A percentile compares a stretch with the other conserved stretches of the same genome.
These are phyloP conservation scores for Caranx melampygus DNA, from an alignment of 2,113 vertebrate species.

Conservation along the genomic window DNA sequence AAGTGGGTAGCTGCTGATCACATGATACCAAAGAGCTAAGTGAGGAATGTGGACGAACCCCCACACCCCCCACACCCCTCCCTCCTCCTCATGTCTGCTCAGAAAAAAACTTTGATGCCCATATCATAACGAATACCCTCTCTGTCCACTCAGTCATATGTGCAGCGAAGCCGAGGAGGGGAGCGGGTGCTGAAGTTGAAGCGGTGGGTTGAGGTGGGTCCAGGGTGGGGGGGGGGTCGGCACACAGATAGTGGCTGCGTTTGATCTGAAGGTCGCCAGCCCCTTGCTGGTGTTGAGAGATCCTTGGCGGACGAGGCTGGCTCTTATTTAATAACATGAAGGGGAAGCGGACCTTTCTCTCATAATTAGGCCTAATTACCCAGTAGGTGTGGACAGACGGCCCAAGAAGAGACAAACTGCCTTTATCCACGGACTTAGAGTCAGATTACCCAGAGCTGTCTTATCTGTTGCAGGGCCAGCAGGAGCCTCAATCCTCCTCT, in stretches of 20 bases:
- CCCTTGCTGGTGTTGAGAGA: constrained; percentile 94
- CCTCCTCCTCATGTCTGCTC: neutral
- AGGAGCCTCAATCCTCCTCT: constrained; percentile 91
- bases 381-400: constrained; percentile 98
- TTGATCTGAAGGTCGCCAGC: constrained; percentile 98
- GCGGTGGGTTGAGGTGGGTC: constrained; percentile 57
- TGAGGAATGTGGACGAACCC: constrained; percentile 87
- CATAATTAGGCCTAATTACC: constrained; percentile 99
- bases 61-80: constrained; percentile 59
- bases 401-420: constrained; percentile 99
- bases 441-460: constrained; percentile 97
- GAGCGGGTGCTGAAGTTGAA: constrained; percentile 49
- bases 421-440: constrained; percentile 99
- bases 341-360: constrained; percentile 97
- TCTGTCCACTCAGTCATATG: constrained; percentile 67
- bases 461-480: constrained; percentile 96
- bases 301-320: constrained; percentile 91
- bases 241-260: constrained; percentile 94
- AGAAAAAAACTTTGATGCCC: constrained; percentile 91
- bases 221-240: constrained; percentile 73
- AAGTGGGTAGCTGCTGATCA: constrained; percentile 75
- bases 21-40: constrained; percentile 77
- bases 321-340: constrained; percentile 99
- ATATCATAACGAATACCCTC: constrained; percentile 87
- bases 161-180: constrained; percentile 57